Evolutionary conservation across 2,113 vertebrate genomes (phyloP), one percentile per base, ranked within the genome.

Genomic region (Xyliphius kryptos): DNA sequence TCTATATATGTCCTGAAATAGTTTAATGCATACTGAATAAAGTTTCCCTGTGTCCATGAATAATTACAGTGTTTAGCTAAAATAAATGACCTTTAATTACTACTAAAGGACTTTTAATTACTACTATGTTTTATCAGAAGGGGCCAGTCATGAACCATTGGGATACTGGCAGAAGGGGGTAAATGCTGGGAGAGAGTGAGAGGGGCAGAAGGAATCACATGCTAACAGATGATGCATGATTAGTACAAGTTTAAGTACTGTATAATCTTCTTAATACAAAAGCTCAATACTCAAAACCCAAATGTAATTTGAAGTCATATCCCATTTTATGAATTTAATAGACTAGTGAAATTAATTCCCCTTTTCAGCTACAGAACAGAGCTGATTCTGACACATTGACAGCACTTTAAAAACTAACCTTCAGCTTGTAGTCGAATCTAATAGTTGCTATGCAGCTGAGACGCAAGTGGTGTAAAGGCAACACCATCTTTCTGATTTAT

Each of bases 241-340:
- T 56, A 67, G 43, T 54, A 63, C 51, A 55, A 72, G 48, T 19
- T 44, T 26, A 40, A 12, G 52, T 48, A 48, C 17, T 56, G 53
- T 48, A 4, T 40, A 57, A 57, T 65, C 41, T 41, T 4, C 26
- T 56, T 14, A 11, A 40, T 20, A 44, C 26, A 47, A 56, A 53
- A 48, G 51, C 61, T 46, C 50, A 53, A 43, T 32, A 63, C 61
- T 26, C n/a, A n/a, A n/a, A n/a, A n/a, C n/a, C n/a, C 40, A 13
- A 41, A 47, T 47, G 56, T 32, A 48, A 55, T 63, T 51, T 32
- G 50, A 54, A 17, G 15, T 54, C 17, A 32, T 32, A 19, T 62
- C 37, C 22, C 36, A 7, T 15, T 54, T 20, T 36, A 36, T 46
- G 43, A 36, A 55, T 17, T 19, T 20, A 53, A 10, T 7, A 41